Base-by-base conservation (phyloP, 2,888 invertebrate species). In the Scotopteryx bipunctaria region DNA sequence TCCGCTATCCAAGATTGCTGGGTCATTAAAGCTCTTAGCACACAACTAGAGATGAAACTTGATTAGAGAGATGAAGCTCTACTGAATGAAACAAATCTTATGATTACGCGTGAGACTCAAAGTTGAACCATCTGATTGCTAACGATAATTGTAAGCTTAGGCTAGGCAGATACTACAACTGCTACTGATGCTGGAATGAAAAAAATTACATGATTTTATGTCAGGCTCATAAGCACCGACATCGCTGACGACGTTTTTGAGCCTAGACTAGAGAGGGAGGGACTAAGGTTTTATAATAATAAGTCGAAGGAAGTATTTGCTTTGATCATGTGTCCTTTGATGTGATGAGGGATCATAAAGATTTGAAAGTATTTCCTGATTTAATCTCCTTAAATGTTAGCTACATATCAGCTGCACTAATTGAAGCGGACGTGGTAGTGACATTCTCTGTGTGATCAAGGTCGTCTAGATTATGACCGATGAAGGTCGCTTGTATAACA, bases 401-500 rank as follows among this genome's bases (percentile, higher is more conserved):
- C 19, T 19, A 27, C 27, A n/a, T 56, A 63, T 68, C 63, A 65
- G 64, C 59, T 66, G 64, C 48, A 66, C 64, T 70, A 71, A 76
- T 69, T 67, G 59, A 78, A 67, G 66, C 75, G 75, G 77, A 81
- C 70, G 63, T 69, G 61, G 64, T 71, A 66, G 66, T 68, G 70
- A 76, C 81, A 78, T 73, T 83, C 78, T 72, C 75, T 61, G 61
- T 61, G 61, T 60, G 43, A 49, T 67, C 81, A 82, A 83, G 83
- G 83, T 73, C 81, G 74, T 70, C 73, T 59, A 69, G 76, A 75
- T n/a, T 73, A 73, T 73, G 73, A 74, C 70, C 69, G 71, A 71
- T 67, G 70, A 77, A 81, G 81, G 81, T 69, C 73, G 71, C 54
- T 63, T 66, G 71, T 59, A 66, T 68, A 72, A 68, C 57, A 64